Evolutionary conservation across 2,888 invertebrate species (phyloP).

Genomic region (Hipparchia semele): DNA sequence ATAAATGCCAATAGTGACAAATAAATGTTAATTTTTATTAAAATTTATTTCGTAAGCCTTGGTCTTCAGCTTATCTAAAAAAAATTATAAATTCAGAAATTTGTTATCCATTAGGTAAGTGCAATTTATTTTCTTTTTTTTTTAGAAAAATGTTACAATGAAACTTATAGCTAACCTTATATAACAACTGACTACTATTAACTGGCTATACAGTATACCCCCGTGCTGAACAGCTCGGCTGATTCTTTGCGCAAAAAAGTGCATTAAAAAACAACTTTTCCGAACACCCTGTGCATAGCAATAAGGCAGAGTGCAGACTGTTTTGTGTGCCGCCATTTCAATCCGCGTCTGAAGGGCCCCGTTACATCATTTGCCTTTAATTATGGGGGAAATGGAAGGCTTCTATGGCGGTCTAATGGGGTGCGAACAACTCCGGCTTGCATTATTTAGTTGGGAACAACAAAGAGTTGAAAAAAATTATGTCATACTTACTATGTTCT

Average conservation of each 20-base stretch:
- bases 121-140: too few relatives aligned
- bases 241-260: too few relatives aligned
- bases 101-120: too few relatives aligned
- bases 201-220: too few relatives aligned
- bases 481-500: slow-evolving; percentile 18
- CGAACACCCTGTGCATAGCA: slow-evolving; percentile 58
- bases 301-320: slow-evolving; percentile 78
- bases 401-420: slow-evolving; percentile 39
- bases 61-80: too few relatives aligned
- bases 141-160: too few relatives aligned
- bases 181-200: too few relatives aligned
- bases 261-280: not conserved
- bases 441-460: slow-evolving; percentile 36
- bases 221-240: too few relatives aligned
- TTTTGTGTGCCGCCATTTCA: slow-evolving; percentile 68
- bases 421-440: slow-evolving; percentile 34
- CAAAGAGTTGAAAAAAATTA: slow-evolving; percentile 33
- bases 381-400: slow-evolving; percentile 51
- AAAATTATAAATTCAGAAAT: too few relatives aligned
- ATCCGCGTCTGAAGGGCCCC: slow-evolving; percentile 56
- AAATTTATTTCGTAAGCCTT: too few relatives aligned
- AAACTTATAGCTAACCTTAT: not conserved
- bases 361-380: slow-evolving; percentile 71
- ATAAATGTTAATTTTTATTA: too few relatives aligned
- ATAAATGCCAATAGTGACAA: too few relatives aligned